Conservation (phyloP, 2,797 vertebrate species). For the Phalanger gymnotis region DNA sequence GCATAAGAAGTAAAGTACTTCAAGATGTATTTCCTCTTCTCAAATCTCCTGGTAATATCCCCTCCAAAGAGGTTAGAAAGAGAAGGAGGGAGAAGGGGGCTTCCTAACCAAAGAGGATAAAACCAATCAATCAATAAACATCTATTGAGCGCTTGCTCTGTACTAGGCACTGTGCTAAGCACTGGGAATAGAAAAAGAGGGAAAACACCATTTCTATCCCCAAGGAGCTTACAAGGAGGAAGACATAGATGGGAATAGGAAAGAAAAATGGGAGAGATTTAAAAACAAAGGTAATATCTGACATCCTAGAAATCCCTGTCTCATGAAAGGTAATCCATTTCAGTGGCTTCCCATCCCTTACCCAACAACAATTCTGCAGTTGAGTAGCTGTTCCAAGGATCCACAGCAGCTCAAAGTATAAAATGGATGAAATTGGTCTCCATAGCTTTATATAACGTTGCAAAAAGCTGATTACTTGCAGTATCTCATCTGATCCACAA, state of each 20-base stretch:
- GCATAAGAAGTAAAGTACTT: background rate
- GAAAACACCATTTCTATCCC: background rate
- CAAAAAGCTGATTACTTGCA: background rate
- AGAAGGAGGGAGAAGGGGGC: background rate
- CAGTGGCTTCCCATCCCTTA: background rate
- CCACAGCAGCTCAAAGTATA: background rate
- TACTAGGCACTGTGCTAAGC: background rate
- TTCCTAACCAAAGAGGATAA: background rate
- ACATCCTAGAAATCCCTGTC: background rate
- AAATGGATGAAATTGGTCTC: background rate
- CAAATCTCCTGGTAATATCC: background rate
- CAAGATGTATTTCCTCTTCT: background rate
- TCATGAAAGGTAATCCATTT: background rate
- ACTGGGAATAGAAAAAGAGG: background rate
- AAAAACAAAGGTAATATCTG: background rate
- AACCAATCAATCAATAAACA: background rate
- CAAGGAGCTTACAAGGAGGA: background rate
- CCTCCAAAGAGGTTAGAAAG: background rate
- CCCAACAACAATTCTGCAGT: background rate
- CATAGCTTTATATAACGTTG: background rate
- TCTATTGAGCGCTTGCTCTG: background rate
- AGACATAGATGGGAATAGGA: too few species aligned
- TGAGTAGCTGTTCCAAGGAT: background rate
- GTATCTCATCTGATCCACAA: background rate
- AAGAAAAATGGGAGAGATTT: too few species aligned